Evolutionary conservation across 1,140 invertebrate genomes (phyloP), one percentile per base, ranked within the genome.

Genomic region (Drosophila paulistorum): DNA sequence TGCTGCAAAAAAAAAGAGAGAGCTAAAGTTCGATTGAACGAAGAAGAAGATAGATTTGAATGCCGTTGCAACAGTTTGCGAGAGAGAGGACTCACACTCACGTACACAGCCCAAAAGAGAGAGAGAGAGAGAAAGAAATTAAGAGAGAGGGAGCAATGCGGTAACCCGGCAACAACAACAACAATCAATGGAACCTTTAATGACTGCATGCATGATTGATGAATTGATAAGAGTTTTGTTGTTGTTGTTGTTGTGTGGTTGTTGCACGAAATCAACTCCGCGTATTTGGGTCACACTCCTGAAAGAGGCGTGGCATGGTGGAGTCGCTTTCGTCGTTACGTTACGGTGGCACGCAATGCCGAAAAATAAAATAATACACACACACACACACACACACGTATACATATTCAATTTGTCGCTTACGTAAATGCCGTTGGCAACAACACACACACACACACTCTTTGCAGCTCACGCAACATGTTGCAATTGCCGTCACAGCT

Each of bases 131-230:
- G 33, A 26, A n/a, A 39, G 20, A 11, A 1, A 62, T 30, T 26
- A 11, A 55, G 10, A 11, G 17, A 23, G 20, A 33, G 54, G 6
- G 11, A 7, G 23, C 69, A 37, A 72, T 72, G 73, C 65, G 70
- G 74, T 77, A 77, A 77, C 74, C 65, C 58, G 45, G 54, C 73
- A 69, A 80, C 73, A 64, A 73, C 26, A 79, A 60, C 51, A 80
- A 63, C 77, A 68, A 62, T 58, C 59, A 61, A 62, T 41, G 58
- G 58, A 76, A 77, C 82, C 68, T 78, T 85, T 86, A 85, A 85
- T 85, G 81, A 75, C 81, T 86, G 81, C 81, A 85, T 86, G 82
- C 81, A 85, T 85, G 81, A 85, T 84, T 85, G 81, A 86, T 85
- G 81, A 85, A 85, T 85, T 85, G 81, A 85, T 86, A 85, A 85